Conservation (phyloP, 1,140 invertebrate genomes). For the Drosophila athabasca region DNA sequence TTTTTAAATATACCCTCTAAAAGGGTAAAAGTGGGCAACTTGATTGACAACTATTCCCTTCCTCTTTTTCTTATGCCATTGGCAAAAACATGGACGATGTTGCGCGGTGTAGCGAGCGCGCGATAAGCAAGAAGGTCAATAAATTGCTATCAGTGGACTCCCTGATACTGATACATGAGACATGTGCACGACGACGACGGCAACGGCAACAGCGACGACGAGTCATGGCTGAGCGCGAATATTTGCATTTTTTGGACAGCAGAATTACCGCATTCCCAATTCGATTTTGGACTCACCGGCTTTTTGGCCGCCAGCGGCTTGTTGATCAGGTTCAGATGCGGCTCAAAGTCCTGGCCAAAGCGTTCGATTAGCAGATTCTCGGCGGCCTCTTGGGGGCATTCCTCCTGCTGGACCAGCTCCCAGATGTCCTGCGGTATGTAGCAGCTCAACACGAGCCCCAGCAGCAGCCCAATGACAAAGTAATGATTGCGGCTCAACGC, state of each 20-base stretch:
- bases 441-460: constrained; percentile 74
- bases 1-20: no score
- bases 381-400: constrained; percentile 75
- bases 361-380: constrained; percentile 74
- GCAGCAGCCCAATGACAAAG: constrained; percentile 75
- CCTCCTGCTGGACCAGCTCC: constrained; percentile 77
- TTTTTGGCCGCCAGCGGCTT: constrained; percentile 83
- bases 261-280: not conserved
- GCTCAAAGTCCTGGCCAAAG: constrained; percentile 82
- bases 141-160: constrained; percentile 58
- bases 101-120: constrained; percentile 21
- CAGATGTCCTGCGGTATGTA: constrained; percentile 74
- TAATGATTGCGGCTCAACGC: constrained; percentile 77
- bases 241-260: constrained; percentile 40
- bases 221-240: not conserved
- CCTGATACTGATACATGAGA: constrained; percentile 62
- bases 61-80: no score
- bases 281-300: constrained; percentile 55
- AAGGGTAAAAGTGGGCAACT: no score
- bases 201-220: not conserved
- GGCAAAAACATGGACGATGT: constrained; percentile 4
- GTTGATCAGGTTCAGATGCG: constrained; percentile 81
- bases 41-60: no score
- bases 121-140: constrained; percentile 79
- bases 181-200: constrained; percentile 26